Evolutionary conservation across 2,888 invertebrate genomes (phyloP).

Genomic region (Latheticus oryzae): DNA sequence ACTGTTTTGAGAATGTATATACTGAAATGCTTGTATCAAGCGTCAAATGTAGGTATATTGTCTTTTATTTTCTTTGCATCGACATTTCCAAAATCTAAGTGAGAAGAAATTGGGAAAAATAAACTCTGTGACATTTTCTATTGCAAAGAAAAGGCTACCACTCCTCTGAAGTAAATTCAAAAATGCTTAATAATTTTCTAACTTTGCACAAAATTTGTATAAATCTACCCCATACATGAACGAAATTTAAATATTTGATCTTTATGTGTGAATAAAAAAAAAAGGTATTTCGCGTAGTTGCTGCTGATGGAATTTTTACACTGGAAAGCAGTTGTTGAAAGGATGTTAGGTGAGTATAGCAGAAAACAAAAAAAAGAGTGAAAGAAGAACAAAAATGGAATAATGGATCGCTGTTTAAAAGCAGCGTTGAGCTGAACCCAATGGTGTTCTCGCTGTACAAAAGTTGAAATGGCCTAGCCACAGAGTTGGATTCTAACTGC

Average conservation of each 20-base stretch:
- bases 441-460: slow-evolving; percentile 11
- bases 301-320: slow-evolving; percentile 21
- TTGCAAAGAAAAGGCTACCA: too few species aligned
- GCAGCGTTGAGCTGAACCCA: slow-evolving; percentile 17
- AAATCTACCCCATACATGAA: too few species aligned
- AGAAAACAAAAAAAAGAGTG: slow-evolving; percentile 11
- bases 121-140: too few species aligned
- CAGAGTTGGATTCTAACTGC: slow-evolving; percentile 8
- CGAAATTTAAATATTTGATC: slow-evolving; percentile 1
- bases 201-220: too few species aligned
- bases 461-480: slow-evolving; percentile 13
- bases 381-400: slow-evolving; percentile 22
- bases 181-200: too few species aligned
- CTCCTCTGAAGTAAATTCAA: too few species aligned
- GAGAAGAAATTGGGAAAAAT: too few species aligned
- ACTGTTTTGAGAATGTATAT: too few species aligned
- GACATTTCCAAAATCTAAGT: too few species aligned
- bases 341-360: slow-evolving; percentile 8
- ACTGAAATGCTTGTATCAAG: too few species aligned
- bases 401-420: slow-evolving; percentile 17
- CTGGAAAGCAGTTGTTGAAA: slow-evolving; percentile 14
- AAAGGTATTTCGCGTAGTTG: background rate
- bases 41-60: too few species aligned
- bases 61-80: too few species aligned
- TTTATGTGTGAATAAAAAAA: background rate